Base-by-base conservation (phyloP, 2,797 vertebrate species). In the Enteromius argenteus region DNA sequence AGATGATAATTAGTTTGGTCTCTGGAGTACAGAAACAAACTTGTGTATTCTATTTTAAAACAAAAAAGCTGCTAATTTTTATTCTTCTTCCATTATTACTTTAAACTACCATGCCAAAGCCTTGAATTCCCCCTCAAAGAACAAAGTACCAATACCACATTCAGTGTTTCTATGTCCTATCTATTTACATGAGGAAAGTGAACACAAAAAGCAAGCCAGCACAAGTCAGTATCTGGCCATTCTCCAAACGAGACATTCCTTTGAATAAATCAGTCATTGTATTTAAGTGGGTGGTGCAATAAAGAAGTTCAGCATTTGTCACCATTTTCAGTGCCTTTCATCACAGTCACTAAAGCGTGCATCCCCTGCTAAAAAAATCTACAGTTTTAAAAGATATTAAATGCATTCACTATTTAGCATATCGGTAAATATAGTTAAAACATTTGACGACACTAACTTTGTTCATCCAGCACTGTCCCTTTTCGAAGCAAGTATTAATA, bases 211-310 rank as follows among this genome's bases (percentile, higher is more conserved):
- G 84, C 89, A 81, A 80, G 79, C 66, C n/a, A 71, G 51, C 21
- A 62, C 75, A 79, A 84, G 90, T 86, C 81, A 68, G 79, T 78
- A 83, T 56, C 73, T 89, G 90, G 88, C 89, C 64, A 53, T 60
- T 81, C 71, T 85, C 88, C 87, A 90, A 53, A 74, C 17, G 3
- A 83, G 81, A 84, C 84, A 90, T 90, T 89, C 87, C 86, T 89
- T 35, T 62, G 72, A 75, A 88, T 88, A 89, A 89, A 88, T 89
- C 84, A 79, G 82, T 86, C 87, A 87, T 87, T 90, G 87, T 89
- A 75, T 87, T 85, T 81, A 30, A 87, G 37, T 64, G 85, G 60
- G 86, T 64, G 72, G 79, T 78, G 79, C 56, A 76, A 81, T 86
- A 78, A 62, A 71, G 67, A 83, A 27, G 80, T 87, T 90, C 37